Evolutionary conservation across 2,888 invertebrate genomes (phyloP).

Genomic region (Cataglyphis rosenhaueri): DNA sequence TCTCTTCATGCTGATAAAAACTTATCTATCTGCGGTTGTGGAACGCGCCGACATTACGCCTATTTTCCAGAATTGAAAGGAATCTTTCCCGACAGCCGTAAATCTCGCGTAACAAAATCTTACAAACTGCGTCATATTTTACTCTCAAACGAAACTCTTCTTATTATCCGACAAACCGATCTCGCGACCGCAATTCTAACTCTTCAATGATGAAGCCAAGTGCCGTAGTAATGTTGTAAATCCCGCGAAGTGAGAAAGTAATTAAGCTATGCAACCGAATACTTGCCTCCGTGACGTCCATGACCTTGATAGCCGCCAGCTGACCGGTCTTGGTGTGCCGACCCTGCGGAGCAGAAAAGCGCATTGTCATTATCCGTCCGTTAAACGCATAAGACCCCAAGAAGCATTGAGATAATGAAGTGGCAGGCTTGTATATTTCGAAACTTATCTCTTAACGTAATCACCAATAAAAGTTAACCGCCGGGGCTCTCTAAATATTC

Average conservation of each 20-base stretch:
- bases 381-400: background rate
- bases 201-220: background rate
- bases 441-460: background rate
- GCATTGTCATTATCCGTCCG: slow-evolving; percentile 42
- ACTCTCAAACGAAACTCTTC: background rate
- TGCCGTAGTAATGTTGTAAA: slow-evolving; percentile 8
- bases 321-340: slow-evolving; percentile 99
- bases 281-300: slow-evolving; percentile 98
- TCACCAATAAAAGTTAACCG: background rate
- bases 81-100: background rate
- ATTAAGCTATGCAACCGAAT: slow-evolving; percentile 42
- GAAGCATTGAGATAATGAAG: background rate
- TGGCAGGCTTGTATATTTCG: background rate
- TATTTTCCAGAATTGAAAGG: background rate
- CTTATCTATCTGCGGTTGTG: slow-evolving; percentile 38
- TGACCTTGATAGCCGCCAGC: slow-evolving; percentile 99
- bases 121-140: background rate
- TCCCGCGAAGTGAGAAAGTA: background rate
- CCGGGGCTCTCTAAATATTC: background rate
- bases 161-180: background rate
- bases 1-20: slow-evolving; percentile 42
- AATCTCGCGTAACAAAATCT: background rate
- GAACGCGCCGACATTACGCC: background rate
- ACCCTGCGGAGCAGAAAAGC: slow-evolving; percentile 89
- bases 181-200: background rate